Conservation (phyloP, 2,113 vertebrate species). For the Muscicapa adusta region DNA sequence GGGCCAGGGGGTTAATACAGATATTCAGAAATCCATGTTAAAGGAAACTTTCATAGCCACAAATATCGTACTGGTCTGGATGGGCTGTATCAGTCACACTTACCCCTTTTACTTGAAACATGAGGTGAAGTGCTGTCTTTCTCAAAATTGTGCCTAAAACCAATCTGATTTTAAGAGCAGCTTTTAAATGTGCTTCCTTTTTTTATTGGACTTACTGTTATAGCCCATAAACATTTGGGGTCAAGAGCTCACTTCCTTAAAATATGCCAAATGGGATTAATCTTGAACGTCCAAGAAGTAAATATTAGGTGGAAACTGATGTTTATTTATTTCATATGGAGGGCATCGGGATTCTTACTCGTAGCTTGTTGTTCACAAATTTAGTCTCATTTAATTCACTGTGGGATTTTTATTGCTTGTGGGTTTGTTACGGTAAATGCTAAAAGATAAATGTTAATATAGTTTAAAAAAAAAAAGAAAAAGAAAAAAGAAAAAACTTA, state of each 20-base stretch:
- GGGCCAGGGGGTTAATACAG: neutral
- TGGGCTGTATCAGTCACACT: neutral
- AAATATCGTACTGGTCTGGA: neutral
- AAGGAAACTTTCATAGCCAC: neutral
- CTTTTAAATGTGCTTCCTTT: slow-evolving; percentile 26
- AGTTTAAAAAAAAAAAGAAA: neutral
- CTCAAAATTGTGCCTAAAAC: neutral
- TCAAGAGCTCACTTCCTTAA: slow-evolving; percentile 45
- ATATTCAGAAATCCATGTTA: neutral
- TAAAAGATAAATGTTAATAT: neutral
- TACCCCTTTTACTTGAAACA: neutral
- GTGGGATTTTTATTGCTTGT: neutral
- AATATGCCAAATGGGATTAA: slow-evolving; percentile 24
- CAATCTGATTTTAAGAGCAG: slow-evolving; percentile 30
- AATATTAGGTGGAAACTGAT: slow-evolving; percentile 37
- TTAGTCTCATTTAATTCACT: neutral
- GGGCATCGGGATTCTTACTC: neutral
- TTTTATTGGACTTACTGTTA: slow-evolving; percentile 10
- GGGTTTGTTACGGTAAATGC: slow-evolving; percentile 1
- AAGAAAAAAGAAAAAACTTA: neutral
- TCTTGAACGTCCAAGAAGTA: slow-evolving; percentile 2
- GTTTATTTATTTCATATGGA: neutral
- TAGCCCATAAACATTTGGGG: slow-evolving; percentile 27
- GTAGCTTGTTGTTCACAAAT: slow-evolving; percentile 21
- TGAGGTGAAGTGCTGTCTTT: neutral